phyloP scores from a whole-genome alignment of 92 coral and sea anemone species.

The Epizoanthus rinbou region DNA sequence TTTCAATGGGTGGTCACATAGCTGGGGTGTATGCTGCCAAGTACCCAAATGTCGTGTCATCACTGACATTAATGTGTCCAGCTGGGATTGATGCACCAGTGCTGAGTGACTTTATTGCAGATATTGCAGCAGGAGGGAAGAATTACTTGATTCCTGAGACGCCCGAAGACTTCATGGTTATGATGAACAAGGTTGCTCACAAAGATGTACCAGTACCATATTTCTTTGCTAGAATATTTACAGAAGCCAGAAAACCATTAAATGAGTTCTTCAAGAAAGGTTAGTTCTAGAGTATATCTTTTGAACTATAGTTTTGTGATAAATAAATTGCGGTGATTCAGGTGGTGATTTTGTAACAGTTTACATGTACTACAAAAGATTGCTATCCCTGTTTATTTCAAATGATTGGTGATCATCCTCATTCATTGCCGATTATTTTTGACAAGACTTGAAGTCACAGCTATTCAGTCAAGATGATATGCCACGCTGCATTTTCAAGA shows the following conservation, averaged over 20 bases:
- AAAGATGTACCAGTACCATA: constrained; percentile 67
- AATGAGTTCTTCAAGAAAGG: constrained; percentile 78
- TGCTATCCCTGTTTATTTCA: too few species aligned
- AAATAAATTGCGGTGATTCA: too few species aligned
- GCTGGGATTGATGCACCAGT: constrained; percentile 90
- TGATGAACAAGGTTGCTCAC: constrained; percentile 77
- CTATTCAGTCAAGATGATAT: too few species aligned
- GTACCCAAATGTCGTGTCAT: constrained; percentile 64
- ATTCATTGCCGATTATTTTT: too few species aligned
- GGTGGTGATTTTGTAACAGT: too few species aligned
- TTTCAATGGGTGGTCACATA: constrained; percentile 92
- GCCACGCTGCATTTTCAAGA: too few species aligned
- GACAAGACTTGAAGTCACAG: too few species aligned
- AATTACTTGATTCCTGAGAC: constrained; percentile 82
- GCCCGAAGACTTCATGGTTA: constrained; percentile 73
- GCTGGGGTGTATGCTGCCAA: constrained; percentile 89
- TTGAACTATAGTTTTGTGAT: neutral
- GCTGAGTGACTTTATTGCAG: constrained; percentile 70
- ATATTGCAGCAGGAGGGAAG: constrained; percentile 64
- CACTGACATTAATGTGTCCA: constrained; percentile 85
- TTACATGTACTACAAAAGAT: too few species aligned
- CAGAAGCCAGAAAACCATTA: constrained; percentile 62
- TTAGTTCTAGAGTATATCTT: constrained; percentile 16
- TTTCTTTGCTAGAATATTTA: constrained; percentile 62
- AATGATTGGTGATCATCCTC: too few species aligned